phyloP scores from a whole-genome alignment of 2,113 vertebrate genomes.

The Ailurus styani region DNA sequence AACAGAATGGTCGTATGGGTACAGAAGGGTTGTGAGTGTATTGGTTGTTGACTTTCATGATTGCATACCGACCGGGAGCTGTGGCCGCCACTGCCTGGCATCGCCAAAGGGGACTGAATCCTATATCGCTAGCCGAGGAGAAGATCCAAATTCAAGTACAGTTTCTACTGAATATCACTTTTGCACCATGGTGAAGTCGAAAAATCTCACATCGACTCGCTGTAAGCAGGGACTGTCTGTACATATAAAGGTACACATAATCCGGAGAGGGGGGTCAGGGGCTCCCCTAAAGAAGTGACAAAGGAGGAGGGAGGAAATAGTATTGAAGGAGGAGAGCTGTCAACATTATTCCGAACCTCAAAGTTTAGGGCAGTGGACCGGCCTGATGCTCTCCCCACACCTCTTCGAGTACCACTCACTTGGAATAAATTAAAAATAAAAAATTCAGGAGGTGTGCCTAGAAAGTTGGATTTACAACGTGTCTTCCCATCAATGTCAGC shows the following conservation, averaged over 20 bases:
- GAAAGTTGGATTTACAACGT: background rate
- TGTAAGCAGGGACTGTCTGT: background rate
- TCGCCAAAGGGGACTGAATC: background rate
- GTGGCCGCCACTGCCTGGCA: background rate
- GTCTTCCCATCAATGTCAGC: background rate
- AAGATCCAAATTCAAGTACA: background rate
- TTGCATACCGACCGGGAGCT: background rate
- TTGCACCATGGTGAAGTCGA: background rate
- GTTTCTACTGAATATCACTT: background rate
- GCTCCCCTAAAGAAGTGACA: background rate
- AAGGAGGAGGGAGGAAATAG: background rate
- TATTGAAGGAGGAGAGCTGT: background rate
- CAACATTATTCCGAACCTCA: background rate
- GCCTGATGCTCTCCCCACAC: background rate
- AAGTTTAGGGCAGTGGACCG: background rate
- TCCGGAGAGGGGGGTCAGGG: background rate
- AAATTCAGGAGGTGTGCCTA: background rate
- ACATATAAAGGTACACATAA: background rate
- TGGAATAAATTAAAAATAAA: background rate
- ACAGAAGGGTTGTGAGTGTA: background rate
- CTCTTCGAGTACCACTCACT: background rate
- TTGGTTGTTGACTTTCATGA: background rate
- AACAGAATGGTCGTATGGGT: background rate
- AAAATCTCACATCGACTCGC: background rate
- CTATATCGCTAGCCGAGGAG: background rate